Evolutionary conservation across 2,113 vertebrate genomes (phyloP), one percentile per base, ranked within the genome.

Genomic region (Sarotherodon lohbergeri): DNA sequence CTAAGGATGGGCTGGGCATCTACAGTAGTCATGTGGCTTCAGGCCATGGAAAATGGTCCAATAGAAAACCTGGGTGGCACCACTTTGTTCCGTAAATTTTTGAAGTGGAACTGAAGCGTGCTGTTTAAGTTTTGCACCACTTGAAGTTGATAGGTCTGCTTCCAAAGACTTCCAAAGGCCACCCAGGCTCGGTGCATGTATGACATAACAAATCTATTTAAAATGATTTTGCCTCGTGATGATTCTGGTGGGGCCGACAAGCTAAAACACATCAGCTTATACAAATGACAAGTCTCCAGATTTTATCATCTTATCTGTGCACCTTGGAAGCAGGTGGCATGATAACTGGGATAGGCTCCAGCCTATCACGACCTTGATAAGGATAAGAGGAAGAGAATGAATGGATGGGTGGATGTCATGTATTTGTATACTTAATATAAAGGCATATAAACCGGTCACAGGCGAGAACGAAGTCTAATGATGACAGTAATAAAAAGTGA

Each of bases 71-170:
- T 19, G 9, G 9, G 24, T 32, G 71, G 71, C 24, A 3, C 0
- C 24, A 5, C 5, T 29, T 50, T 12, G 9, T 29, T 76, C 24
- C 16, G 0, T 12, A 48, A 29, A 19, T 46, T 0, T 4, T 3
- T 0, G 24, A 48, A 76, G 24, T 5, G 71, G 16, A 48, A 19
- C 14, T 48, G 24, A 48, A 46, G 71, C 4, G 0, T 17, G 22
- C 2, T 29, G 9, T 29, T 76, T 24, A 46, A 17, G 39, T 11
- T 48, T 76, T 48, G 22, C 68, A 48, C 68, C 41, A 48, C 41
- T 48, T 48, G 68, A 48, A 7, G 24, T 7, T 48, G 41, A 48
- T 17, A 17, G 22, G 68, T 76, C 24, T 48, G n/a, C 66, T 71
- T 24, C 36, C 66, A 41, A 68, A 68, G 36, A 12, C 11, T 68